A percentile compares a stretch with the other conserved stretches of the same genome.
phyloP scores from a whole-genome alignment of 64 coral and sea anemone genomes.

The Platygyra sinensis region DNA sequence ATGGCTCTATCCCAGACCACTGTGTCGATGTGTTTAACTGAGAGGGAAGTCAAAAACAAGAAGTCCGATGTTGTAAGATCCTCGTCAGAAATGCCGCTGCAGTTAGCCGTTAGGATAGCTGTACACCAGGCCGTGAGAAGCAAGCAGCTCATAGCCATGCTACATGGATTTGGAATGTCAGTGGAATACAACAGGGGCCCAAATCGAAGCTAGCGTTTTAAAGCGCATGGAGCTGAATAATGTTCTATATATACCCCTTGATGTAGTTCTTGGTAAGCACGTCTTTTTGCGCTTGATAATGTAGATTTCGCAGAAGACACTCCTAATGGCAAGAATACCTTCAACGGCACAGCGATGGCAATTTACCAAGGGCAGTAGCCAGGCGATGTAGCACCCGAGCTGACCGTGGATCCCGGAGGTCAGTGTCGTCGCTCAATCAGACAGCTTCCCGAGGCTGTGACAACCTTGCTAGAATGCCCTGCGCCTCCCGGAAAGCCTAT shows the following conservation, averaged over 20 bases:
- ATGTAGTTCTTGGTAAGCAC: background rate
- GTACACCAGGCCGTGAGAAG: slow-evolving; percentile 46
- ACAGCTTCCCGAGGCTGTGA: slow-evolving; percentile 56
- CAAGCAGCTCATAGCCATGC: slow-evolving; percentile 50
- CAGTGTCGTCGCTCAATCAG: slow-evolving; percentile 6
- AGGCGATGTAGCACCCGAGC: background rate
- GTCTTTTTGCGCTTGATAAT: slow-evolving; percentile 12
- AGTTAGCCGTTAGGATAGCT: slow-evolving; percentile 45
- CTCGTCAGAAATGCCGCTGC: slow-evolving; percentile 21
- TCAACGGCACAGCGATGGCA: slow-evolving; percentile 29
- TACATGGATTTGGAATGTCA: slow-evolving; percentile 65
- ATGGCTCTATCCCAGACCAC: background rate
- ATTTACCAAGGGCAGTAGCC: background rate
- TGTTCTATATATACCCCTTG: slow-evolving; percentile 6
- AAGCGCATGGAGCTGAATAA: too few relatives aligned
- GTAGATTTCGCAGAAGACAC: slow-evolving; percentile 29
- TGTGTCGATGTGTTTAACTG: slow-evolving; percentile 7
- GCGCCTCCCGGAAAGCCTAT: too few relatives aligned
- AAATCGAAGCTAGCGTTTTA: slow-evolving; percentile 25
- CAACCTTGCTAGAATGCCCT: slow-evolving; percentile 31
- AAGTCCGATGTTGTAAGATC: background rate
- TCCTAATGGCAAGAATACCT: slow-evolving; percentile 1
- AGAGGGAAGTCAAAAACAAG: slow-evolving; percentile 23
- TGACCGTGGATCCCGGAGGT: background rate
- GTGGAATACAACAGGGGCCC: slow-evolving; percentile 46